A percentile compares a stretch with the other conserved stretches of the same genome.
Conservation (phyloP, 2,888 invertebrate species). For the Andrena hattorfiana region DNA sequence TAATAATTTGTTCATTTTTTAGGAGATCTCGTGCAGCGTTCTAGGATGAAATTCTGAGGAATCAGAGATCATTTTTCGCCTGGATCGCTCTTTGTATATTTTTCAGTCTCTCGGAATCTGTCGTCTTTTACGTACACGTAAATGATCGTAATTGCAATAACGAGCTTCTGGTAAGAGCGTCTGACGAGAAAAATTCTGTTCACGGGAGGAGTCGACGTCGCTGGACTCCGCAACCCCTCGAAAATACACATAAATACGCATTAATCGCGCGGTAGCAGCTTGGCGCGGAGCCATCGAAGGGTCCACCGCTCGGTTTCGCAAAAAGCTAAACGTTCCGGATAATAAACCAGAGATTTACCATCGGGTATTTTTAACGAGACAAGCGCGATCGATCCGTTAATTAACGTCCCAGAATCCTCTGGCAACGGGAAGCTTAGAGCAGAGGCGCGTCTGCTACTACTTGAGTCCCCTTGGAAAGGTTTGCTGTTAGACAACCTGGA, state of each 20-base stretch:
- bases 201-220: conserved; percentile 58
- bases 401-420: conserved; percentile 67
- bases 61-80: too few species aligned
- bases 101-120: too few species aligned
- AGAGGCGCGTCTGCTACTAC: neutral
- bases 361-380: conserved; percentile 79
- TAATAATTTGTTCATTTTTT: too few species aligned
- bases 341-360: conserved; percentile 83
- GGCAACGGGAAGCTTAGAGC: neutral
- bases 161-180: conserved; percentile 10
- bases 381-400: conserved; percentile 79
- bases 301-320: conserved; percentile 62
- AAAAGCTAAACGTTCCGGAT: conserved; percentile 82
- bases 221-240: conserved; percentile 72
- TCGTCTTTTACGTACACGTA: neutral
- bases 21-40: too few species aligned
- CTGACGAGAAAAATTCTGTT: conserved; percentile 36
- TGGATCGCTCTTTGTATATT: too few species aligned
- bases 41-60: too few species aligned
- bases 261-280: conserved; percentile 78
- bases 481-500: conserved; percentile 55
- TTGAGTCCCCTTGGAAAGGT: conserved; percentile 64
- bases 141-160: neutral
- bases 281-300: conserved; percentile 83
- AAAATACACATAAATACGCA: conserved; percentile 81